Percentiles rank a stretch among this genome's conserved stretches.
Conservation (phyloP, 2,888 invertebrate species). For the Macrosiphum euphorbiae region DNA sequence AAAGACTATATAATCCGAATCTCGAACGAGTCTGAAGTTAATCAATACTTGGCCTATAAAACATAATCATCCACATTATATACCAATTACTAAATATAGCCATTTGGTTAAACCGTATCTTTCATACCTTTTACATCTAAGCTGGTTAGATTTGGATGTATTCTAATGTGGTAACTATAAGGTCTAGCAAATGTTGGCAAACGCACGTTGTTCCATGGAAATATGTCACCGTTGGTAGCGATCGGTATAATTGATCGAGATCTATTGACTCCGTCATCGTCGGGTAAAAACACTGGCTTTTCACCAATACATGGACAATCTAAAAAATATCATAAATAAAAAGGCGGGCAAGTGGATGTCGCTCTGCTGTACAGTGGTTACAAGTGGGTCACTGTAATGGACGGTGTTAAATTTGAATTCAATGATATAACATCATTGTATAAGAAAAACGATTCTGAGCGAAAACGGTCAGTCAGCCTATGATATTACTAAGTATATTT, state of each 20-base stretch:
- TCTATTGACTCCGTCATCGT: conserved; percentile 76
- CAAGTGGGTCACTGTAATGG: too few relatives aligned
- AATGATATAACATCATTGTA: too few relatives aligned
- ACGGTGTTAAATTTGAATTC: too few relatives aligned
- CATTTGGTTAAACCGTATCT: conserved; percentile 66
- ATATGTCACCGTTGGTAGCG: conserved; percentile 82
- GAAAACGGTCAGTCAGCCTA: too few relatives aligned
- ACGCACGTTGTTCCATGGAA: conserved; percentile 83
- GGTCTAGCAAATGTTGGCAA: conserved; percentile 85
- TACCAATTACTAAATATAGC: background rate
- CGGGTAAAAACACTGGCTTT: conserved; percentile 76
- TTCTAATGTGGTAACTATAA: conserved; percentile 86
- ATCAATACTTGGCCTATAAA: conserved; percentile 84
- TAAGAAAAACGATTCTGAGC: too few relatives aligned
- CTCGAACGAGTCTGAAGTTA: conserved; percentile 85
- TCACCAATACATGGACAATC: conserved; percentile 81
- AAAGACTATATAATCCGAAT: conserved; percentile 85
- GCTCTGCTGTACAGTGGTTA: too few relatives aligned
- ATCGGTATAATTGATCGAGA: conserved; percentile 77
- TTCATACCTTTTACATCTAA: conserved; percentile 85
- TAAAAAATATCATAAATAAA: conserved; percentile 70
- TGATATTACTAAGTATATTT: too few relatives aligned
- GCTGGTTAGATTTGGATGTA: conserved; percentile 93
- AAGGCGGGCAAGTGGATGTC: too few relatives aligned
- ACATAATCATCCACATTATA: background rate